Evolutionary conservation across 35 echinoderm and acorn worm genomes (phyloP).

Genomic region (Patiria miniata): DNA sequence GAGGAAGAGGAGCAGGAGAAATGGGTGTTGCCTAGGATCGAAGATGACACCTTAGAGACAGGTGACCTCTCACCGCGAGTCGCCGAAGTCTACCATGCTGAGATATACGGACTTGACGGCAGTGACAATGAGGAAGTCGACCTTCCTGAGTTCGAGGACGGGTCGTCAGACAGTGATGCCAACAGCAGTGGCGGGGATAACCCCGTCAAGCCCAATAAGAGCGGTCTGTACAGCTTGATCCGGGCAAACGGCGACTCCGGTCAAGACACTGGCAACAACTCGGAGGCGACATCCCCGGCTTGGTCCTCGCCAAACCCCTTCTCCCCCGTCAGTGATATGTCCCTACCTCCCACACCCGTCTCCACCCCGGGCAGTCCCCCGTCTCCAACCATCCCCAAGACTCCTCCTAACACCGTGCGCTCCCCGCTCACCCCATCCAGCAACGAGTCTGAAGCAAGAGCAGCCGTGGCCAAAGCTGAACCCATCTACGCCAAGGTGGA

Average conservation of each 20-base stretch:
- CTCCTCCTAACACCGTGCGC: neutral
- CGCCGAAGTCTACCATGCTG: neutral
- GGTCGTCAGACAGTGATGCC: conserved; percentile 24
- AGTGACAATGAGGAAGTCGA: neutral
- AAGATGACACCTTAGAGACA: neutral
- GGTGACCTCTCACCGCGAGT: neutral
- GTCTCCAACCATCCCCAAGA: conserved; percentile 7
- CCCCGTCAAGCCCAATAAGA: conserved; percentile 32
- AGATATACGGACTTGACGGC: neutral
- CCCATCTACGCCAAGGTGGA: conserved; percentile 73
- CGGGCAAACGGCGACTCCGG: neutral
- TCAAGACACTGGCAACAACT: neutral
- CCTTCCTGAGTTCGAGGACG: neutral
- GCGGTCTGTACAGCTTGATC: conserved; percentile 36
- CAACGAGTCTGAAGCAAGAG: neutral
- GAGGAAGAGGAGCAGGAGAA: neutral
- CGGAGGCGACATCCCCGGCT: conserved; percentile 10
- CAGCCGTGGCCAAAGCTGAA: neutral
- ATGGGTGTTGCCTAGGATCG: conserved; percentile 4
- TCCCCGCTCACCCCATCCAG: neutral
- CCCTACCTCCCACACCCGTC: conserved; percentile 31
- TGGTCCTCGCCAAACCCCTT: conserved; percentile 15
- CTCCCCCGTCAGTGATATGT: neutral
- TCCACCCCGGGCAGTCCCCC: conserved; percentile 28
- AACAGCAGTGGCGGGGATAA: conserved; percentile 21